Percentiles rank a stretch among this genome's conserved stretches.
Conservation (phyloP, 2,797 vertebrate species). For the Holocentrus rufus region DNA sequence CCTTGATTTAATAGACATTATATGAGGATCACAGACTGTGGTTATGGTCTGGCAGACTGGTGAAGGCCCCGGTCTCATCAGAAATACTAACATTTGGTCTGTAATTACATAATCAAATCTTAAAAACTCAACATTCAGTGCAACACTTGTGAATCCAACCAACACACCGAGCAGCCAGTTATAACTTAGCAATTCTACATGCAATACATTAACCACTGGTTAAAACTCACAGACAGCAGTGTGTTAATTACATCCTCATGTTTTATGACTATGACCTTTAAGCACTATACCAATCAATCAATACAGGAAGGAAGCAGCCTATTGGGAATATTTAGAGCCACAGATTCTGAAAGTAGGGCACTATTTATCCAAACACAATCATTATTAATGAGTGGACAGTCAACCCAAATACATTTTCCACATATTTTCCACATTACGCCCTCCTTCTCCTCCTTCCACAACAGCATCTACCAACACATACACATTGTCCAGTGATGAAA, state of each 20-base stretch:
- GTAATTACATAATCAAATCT: constrained; percentile 35
- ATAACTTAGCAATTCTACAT: constrained; percentile 66
- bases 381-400: constrained; percentile 83
- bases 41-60: constrained; percentile 15
- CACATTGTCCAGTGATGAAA: constrained; percentile 50
- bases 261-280: constrained; percentile 88
- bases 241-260: constrained; percentile 83
- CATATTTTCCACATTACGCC: constrained; percentile 72
- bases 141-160: constrained; percentile 48
- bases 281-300: constrained; percentile 84
- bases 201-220: constrained; percentile 76
- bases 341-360: constrained; percentile 84
- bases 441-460: constrained; percentile 41
- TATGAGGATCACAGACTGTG: constrained; percentile 40
- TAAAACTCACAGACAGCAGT: constrained; percentile 76
- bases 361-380: constrained; percentile 83
- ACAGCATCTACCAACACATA: constrained; percentile 35
- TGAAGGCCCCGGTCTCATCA: constrained; percentile 27
- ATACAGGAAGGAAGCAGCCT: constrained; percentile 75
- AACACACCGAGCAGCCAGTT: constrained; percentile 54
- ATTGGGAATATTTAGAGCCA: constrained; percentile 85
- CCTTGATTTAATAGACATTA: constrained; percentile 56
- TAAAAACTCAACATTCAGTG: constrained; percentile 44
- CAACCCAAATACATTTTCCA: constrained; percentile 85
- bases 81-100: constrained; percentile 42